Evolutionary conservation across 2,888 invertebrate species (phyloP), one percentile per base, ranked within the genome.

Genomic region (Trissoscelio sp.): DNA sequence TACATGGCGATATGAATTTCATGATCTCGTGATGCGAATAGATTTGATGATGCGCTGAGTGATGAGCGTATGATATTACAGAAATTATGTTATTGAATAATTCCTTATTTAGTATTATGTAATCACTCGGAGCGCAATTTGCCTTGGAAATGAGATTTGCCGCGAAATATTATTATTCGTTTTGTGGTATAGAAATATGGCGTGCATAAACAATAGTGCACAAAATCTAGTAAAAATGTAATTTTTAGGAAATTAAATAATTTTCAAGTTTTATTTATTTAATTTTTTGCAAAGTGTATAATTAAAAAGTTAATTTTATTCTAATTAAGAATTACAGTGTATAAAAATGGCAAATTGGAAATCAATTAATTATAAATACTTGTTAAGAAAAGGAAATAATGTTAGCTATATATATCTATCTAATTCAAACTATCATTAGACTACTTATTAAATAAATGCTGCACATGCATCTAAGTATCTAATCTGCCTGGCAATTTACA

Each of bases 1-100:
- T 28, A 55, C 24, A 2, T 44, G 42, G 31, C 55, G 31, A 31
- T 64, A 64, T 37, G 48, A 34, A 64, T 48, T 31, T 64, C 22
- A 20, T 34, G 48, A 20, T 34, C 48, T 34, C 24, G 31, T 28
- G 34, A 16, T 44, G 34, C 34, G 20, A 42, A 6, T 14, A 4
- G 16, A 42, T 42, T 42, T 42, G 1, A 42, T 42, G 42, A 42
- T 37, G 12, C 37, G 4, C n/a, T 37, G 37, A 37, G n/a, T n/a
- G 12, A 37, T 42, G 16, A 9, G 16, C 16, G 42, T 42, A 16
- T 16, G 42, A 16, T 14, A 42, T 2, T 9, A 5, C 42, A 7
- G 16, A 42, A 42, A 42, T 16, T 42, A 16, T 42, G 42, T 42
- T 42, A 16, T 1, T 42, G 16, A 42, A 42, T 42, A 42, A 42